These are phyloP conservation scores for Oligia strigilis DNA, from an alignment of 2,888 invertebrate genomes.

Conservation along the genomic window DNA sequence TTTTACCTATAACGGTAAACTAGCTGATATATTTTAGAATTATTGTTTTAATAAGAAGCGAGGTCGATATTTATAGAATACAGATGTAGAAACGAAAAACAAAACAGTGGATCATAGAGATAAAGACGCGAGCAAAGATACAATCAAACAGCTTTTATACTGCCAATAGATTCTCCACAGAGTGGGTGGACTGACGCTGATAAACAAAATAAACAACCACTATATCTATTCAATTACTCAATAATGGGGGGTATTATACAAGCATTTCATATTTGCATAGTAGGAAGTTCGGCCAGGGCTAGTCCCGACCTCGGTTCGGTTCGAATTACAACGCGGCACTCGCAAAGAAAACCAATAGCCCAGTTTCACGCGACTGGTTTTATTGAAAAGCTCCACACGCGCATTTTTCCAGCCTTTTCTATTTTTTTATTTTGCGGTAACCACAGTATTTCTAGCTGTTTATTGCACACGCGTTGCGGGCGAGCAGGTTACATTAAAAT, in stretches of 20 bases:
- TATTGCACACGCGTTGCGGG: constrained; percentile 67
- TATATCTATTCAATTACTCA: constrained; percentile 49
- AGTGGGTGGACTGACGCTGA: constrained; percentile 46
- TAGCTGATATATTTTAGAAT: neutral
- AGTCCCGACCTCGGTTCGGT: constrained; percentile 45
- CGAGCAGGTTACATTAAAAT: constrained; percentile 46
- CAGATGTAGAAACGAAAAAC: constrained; percentile 3
- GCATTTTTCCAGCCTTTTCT: constrained; percentile 73
- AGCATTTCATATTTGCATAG: constrained; percentile 70
- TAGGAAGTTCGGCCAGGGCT: constrained; percentile 57
- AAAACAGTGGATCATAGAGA: constrained; percentile 31
- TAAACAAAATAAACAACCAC: constrained; percentile 53
- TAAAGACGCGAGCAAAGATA: constrained; percentile 45
- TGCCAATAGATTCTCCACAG: constrained; percentile 35
- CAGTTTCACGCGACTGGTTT: constrained; percentile 82
- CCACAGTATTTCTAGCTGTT: constrained; percentile 73
- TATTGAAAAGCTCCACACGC: constrained; percentile 83
- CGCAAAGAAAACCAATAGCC: constrained; percentile 84
- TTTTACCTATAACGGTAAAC: constrained; percentile 31
- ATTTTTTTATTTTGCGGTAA: constrained; percentile 79
- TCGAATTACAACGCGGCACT: constrained; percentile 65
- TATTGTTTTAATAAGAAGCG: neutral
- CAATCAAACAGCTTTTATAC: constrained; percentile 47
- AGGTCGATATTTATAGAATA: constrained; percentile 3
- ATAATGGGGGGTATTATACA: constrained; percentile 42